Conservation (phyloP, 2,888 invertebrate genomes). For the Patella pellucida region DNA sequence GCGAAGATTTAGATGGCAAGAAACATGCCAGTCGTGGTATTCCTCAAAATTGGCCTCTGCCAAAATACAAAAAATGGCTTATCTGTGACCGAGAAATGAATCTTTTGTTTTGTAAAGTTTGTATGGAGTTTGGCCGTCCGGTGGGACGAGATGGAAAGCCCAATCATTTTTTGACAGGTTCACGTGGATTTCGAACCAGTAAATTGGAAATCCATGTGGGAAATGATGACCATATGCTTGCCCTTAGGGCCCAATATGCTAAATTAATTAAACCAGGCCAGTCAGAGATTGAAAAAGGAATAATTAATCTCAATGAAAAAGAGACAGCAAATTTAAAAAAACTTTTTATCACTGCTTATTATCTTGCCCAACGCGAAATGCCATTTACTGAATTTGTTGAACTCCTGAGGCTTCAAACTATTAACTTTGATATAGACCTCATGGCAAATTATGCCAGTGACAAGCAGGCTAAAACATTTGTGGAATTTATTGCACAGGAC, state of each 20-base stretch:
- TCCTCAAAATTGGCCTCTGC: no score
- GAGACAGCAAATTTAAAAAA: not conserved
- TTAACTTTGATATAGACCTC: slow-evolving; percentile 1
- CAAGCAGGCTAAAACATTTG: slow-evolving; percentile 5
- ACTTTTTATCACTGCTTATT: not conserved
- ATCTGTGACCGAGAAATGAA: no score
- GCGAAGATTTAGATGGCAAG: no score
- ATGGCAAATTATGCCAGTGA: slow-evolving; percentile 14
- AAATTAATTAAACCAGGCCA: not conserved
- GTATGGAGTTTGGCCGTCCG: no score
- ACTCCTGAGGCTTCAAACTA: slow-evolving; percentile 2
- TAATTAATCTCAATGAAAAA: slow-evolving; percentile 8
- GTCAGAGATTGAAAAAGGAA: not conserved
- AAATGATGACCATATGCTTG: slow-evolving; percentile 14
- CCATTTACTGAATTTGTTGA: slow-evolving; percentile 11
- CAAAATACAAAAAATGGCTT: no score
- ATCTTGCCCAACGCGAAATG: not conserved
- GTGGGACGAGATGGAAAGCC: not conserved
- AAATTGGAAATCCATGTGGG: slow-evolving; percentile 7
- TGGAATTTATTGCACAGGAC: slow-evolving; percentile 9
- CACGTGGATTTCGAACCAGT: slow-evolving; percentile 6
- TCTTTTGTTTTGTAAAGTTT: no score
- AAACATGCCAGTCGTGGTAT: no score
- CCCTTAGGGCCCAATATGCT: slow-evolving; percentile 1
- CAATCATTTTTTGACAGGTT: slow-evolving; percentile 3